Evolutionary conservation across 2,113 vertebrate genomes (phyloP).

Genomic region (Ibidorhyncha struthersii): DNA sequence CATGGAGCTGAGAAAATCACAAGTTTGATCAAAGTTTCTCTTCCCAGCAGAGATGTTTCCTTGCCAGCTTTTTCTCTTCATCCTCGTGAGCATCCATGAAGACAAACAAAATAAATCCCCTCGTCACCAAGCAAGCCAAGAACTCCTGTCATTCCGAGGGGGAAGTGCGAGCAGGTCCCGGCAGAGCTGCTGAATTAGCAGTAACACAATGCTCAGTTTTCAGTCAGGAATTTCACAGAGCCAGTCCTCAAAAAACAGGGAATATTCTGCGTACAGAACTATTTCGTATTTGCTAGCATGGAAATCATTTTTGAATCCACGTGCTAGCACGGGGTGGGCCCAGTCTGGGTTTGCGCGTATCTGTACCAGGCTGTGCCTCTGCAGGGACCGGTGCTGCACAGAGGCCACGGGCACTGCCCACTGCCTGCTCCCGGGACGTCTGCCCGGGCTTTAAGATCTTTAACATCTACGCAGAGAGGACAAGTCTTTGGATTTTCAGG

Average conservation of each 20-base stretch:
- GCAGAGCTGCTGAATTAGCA: background rate
- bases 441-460: background rate
- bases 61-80: slow-evolving; percentile 16
- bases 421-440: background rate
- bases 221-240: background rate
- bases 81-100: background rate
- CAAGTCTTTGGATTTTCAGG: background rate
- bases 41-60: background rate
- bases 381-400: background rate
- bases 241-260: background rate
- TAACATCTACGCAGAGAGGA: background rate
- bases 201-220: background rate
- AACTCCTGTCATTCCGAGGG: accelerated
- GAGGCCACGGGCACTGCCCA: background rate
- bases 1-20: background rate
- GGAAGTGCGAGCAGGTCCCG: background rate
- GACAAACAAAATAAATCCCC: background rate
- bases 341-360: accelerated
- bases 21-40: slow-evolving; percentile 26
- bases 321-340: background rate
- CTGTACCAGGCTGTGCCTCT: accelerated
- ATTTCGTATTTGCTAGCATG: background rate
- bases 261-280: background rate
- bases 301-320: background rate
- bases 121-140: background rate